These are phyloP conservation scores for Blera fallax DNA, from an alignment of 2,888 invertebrate species.

Conservation along the genomic window DNA sequence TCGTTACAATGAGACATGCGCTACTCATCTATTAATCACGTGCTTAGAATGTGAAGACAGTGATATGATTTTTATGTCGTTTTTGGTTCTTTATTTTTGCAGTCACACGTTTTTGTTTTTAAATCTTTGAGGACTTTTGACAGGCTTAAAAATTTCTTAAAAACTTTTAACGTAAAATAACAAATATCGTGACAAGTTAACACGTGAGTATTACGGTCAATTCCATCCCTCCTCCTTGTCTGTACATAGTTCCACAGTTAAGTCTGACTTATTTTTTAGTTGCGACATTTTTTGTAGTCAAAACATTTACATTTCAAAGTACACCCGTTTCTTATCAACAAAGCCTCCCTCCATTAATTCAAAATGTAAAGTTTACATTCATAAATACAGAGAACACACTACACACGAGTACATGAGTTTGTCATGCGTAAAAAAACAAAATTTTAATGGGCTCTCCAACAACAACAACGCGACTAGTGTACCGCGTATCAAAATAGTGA, in stretches of 20 bases:
- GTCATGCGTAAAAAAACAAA: constrained; percentile 10
- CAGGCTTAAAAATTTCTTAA: too few relatives aligned
- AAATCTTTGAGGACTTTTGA: too few relatives aligned
- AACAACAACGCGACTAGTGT: too few relatives aligned
- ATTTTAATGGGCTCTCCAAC: neutral
- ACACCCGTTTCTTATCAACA: neutral
- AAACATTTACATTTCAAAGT: neutral
- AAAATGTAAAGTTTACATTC: neutral
- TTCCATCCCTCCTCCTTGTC: neutral
- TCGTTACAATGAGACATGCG: neutral
- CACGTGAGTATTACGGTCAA: neutral
- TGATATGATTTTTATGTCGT: neutral
- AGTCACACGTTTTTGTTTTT: neutral
- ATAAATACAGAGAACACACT: neutral
- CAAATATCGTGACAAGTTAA: too few relatives aligned
- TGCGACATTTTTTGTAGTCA: neutral
- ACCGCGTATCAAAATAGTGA: neutral
- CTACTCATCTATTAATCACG: neutral
- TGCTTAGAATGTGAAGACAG: neutral
- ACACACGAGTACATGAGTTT: neutral
- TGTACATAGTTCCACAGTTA: too few relatives aligned
- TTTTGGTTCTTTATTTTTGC: neutral
- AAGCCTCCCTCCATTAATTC: neutral
- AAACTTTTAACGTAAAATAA: too few relatives aligned
- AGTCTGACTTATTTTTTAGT: neutral